Evolutionary conservation across 2,113 vertebrate genomes (phyloP), one percentile per base, ranked within the genome.

Genomic region (Telmatochromis brichardi): DNA sequence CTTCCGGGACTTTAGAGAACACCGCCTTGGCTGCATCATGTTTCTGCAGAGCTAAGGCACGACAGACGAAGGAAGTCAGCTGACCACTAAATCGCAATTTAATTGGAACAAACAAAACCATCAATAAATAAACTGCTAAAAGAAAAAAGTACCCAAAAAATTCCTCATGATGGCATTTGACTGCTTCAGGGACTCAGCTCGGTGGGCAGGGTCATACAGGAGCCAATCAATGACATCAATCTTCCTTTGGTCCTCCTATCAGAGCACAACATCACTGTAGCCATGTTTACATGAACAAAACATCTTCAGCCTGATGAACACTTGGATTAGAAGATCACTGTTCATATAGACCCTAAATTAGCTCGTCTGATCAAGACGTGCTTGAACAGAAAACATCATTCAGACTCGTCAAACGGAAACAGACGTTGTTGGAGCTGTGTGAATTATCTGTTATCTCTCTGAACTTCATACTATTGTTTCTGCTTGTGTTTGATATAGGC

Each of bases 151-250:
- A 99, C 99, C 98, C 90, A 99, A 95, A 88, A 99, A 99, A 90
- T 97, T 99, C 94, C 99, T 98, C 97, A 99, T 99, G 94, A 99
- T 99, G 53, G 98, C 98, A 86, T 99, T 99, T 96, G 98, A 99
- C 94, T 99, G 99, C 86, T 98, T 99, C 5, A 99, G 96, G 58
- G 98, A 97, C 94, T 99, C 99, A 0, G 98, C 97, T 51, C 98
- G 97, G 92, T 99, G 98, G 60, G 97, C 96, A 37, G 98, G 97
- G 95, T 99, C 98, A 89, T 98, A 99, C 5, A 99, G 96, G 51
- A 99, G 96, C 99, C 99, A 99, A 93, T 99, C 98, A 57, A 99
- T 99, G 2, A 98, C 96, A 14, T 99, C 98, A 2, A 99, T 99
- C 96, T 99, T 99, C 93, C 94, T 96, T 31, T 95, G 97, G 92